phyloP scores from a whole-genome alignment of 2,797 vertebrate species.

The Gymnothorax reevesii region DNA sequence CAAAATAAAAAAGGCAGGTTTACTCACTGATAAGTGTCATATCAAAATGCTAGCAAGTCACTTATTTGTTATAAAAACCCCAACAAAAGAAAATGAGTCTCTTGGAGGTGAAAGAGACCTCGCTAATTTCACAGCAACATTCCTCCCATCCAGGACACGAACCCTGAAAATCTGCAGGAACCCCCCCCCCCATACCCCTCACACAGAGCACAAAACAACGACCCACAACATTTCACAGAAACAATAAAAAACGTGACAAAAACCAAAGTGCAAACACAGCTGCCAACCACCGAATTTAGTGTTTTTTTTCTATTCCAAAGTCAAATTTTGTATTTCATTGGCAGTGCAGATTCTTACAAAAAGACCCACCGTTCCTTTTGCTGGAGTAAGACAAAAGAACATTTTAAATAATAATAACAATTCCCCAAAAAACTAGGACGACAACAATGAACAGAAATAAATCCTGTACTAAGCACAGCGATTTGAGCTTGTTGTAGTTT shows the following conservation, averaged over 20 bases:
- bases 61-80: background rate
- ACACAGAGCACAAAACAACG: slow-evolving; percentile 68
- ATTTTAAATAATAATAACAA: background rate
- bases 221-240: slow-evolving; percentile 79
- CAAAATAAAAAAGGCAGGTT: slow-evolving; percentile 60
- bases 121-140: slow-evolving; percentile 72
- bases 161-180: slow-evolving; percentile 9
- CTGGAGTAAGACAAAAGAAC: slow-evolving; percentile 64
- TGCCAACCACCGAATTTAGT: slow-evolving; percentile 68
- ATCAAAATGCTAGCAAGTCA: slow-evolving; percentile 37
- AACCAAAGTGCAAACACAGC: slow-evolving; percentile 77
- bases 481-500: slow-evolving; percentile 66
- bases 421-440: slow-evolving; percentile 46
- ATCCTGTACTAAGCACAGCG: slow-evolving; percentile 55
- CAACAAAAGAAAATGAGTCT: slow-evolving; percentile 55
- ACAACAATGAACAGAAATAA: slow-evolving; percentile 43
- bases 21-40: slow-evolving; percentile 37
- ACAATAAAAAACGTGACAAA: slow-evolving; percentile 72
- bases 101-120: slow-evolving; percentile 59
- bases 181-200: slow-evolving; percentile 45
- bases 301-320: slow-evolving; percentile 30
- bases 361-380: slow-evolving; percentile 68
- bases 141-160: slow-evolving; percentile 10
- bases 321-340: slow-evolving; percentile 39
- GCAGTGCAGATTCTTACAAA: slow-evolving; percentile 64